These are phyloP conservation scores for Cepaea nemoralis DNA, from an alignment of 1,140 invertebrate species.

Conservation along the genomic window DNA sequence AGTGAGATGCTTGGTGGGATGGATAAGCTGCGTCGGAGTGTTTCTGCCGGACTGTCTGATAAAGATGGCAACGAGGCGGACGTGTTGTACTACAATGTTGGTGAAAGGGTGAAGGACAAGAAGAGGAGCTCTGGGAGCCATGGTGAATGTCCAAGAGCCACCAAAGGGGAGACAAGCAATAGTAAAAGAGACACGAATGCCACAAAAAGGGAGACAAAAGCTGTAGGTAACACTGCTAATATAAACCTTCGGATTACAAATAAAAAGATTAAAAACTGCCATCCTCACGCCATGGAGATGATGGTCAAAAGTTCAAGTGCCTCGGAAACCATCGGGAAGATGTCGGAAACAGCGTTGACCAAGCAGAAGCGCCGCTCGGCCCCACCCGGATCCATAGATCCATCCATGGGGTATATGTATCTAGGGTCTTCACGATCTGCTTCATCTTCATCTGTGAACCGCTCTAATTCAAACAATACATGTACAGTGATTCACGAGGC, in stretches of 20 bases:
- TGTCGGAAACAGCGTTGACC: not conserved
- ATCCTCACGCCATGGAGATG: not conserved
- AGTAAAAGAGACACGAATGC: not conserved
- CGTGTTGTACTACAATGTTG: not conserved
- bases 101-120: constrained; percentile 25
- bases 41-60: not conserved
- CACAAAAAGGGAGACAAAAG: too few relatives aligned
- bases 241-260: not conserved
- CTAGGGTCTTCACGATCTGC: not conserved
- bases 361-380: constrained; percentile 22
- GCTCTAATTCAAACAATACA: not conserved
- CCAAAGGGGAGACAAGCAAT: not conserved
- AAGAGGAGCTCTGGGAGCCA: not conserved
- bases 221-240: not conserved
- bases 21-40: too few relatives aligned
- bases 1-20: not conserved
- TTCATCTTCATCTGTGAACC: not conserved
- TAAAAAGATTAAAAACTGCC: not conserved
- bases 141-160: not conserved
- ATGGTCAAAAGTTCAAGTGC: constrained; percentile 30
- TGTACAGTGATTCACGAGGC: constrained; percentile 24
- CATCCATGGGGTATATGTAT: not conserved
- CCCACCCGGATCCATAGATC: not conserved
- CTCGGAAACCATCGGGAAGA: constrained; percentile 7
- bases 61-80: not conserved